Conservation (phyloP, 2,888 invertebrate species). For the Cephus nigrinus region DNA sequence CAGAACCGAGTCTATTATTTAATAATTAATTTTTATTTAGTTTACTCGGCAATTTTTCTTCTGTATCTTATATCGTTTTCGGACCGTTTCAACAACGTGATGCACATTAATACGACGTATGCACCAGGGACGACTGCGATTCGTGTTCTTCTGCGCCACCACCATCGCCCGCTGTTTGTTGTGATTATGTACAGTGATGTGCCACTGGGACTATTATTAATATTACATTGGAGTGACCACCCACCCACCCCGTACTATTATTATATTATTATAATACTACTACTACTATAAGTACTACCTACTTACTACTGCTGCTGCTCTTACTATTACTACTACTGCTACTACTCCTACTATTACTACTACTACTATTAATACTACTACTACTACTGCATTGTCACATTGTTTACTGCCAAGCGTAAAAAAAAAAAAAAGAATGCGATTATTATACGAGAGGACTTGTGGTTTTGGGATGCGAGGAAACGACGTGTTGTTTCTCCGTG, state of each 20-base stretch:
- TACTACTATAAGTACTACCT: slow-evolving; percentile 22
- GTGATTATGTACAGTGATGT: slow-evolving; percentile 65
- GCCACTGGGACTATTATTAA: slow-evolving; percentile 63
- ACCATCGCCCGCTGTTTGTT: slow-evolving; percentile 63
- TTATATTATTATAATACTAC: slow-evolving; percentile 33
- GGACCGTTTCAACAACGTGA: no score
- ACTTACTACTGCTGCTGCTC: slow-evolving; percentile 62
- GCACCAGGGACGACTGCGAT: no score
- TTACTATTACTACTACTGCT: slow-evolving; percentile 59
- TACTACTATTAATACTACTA: slow-evolving; percentile 19
- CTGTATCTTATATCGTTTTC: no score
- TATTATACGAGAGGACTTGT: slow-evolving; percentile 25
- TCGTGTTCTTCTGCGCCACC: slow-evolving; percentile 46
- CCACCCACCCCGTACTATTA: slow-evolving; percentile 64
- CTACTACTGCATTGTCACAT: slow-evolving; percentile 66
- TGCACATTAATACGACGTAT: no score
- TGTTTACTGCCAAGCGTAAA: slow-evolving; percentile 63
- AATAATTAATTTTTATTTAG: no score
- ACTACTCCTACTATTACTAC: slow-evolving; percentile 61
- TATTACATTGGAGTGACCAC: slow-evolving; percentile 60
- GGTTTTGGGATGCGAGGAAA: slow-evolving; percentile 52
- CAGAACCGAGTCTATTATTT: no score
- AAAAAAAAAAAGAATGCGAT: slow-evolving; percentile 44
- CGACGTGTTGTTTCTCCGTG: slow-evolving; percentile 38
- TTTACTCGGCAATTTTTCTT: no score